Evolutionary conservation across 2,113 vertebrate species (phyloP).

Genomic region (Tenrec ecaudatus): DNA sequence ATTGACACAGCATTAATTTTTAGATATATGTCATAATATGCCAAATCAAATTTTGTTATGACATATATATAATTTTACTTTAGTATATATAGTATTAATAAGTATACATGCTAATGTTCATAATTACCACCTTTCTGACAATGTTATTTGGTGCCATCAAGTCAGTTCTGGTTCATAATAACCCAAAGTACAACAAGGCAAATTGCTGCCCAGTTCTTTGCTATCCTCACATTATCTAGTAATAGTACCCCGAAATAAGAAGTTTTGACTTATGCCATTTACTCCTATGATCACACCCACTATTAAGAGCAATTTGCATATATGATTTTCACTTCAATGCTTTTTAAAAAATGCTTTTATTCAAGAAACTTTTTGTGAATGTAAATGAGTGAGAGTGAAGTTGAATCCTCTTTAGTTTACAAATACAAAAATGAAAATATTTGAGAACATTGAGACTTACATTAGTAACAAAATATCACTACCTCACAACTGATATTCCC

Average conservation of each 20-base stretch:
- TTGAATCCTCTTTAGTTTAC: not conserved
- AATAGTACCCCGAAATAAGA: not conserved
- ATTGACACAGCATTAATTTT: constrained; percentile 8
- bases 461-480: not conserved
- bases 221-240: not conserved
- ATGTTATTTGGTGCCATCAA: not conserved
- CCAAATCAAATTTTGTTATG: not conserved
- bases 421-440: no score
- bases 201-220: not conserved
- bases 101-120: not conserved
- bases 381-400: not conserved
- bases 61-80: constrained; percentile 19
- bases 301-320: constrained; percentile 1
- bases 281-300: not conserved
- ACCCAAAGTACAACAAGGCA: not conserved
- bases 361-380: not conserved
- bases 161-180: not conserved
- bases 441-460: not conserved
- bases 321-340: not conserved
- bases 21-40: not conserved
- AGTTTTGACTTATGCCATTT: not conserved
- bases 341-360: not conserved
- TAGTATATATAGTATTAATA: not conserved
- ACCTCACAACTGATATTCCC: not conserved
- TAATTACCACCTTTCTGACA: not conserved